Conservation (phyloP, 2,888 invertebrate genomes). For the Agrochola lychnidis region DNA sequence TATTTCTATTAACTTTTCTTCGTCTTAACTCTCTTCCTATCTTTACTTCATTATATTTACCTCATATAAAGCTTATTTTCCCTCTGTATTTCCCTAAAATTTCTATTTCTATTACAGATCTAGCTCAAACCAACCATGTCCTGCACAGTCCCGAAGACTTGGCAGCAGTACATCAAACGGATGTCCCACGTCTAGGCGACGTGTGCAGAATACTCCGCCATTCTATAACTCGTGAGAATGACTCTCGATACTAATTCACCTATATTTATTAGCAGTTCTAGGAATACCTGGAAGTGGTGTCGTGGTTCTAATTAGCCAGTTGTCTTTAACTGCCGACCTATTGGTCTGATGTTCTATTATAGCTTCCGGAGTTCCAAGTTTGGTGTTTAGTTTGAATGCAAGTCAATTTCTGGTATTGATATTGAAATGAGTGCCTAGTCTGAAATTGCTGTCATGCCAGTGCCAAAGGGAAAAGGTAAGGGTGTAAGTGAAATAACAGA, state of each 20-base stretch:
- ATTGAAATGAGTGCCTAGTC: neutral
- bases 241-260: conserved; percentile 63
- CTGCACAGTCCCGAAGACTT: conserved; percentile 34
- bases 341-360: conserved; percentile 17
- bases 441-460: neutral
- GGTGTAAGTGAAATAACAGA: neutral
- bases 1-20: neutral
- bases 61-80: too few relatives aligned
- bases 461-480: too few relatives aligned
- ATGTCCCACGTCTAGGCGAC: conserved; percentile 72
- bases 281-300: conserved; percentile 43
- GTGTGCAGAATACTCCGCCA: conserved; percentile 69
- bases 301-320: conserved; percentile 44
- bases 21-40: too few relatives aligned
- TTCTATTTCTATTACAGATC: conserved; percentile 2
- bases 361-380: neutral
- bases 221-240: conserved; percentile 73
- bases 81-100: neutral
- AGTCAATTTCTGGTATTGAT: neutral
- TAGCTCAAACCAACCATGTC: conserved; percentile 38
- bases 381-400: neutral
- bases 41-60: neutral
- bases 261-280: conserved; percentile 59
- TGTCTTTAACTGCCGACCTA: conserved; percentile 14
- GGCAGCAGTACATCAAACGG: conserved; percentile 67